Percentiles rank a stretch among this genome's conserved stretches.
phyloP scores from a whole-genome alignment of 2,888 invertebrate genomes.

The Zonitis immaculata region DNA sequence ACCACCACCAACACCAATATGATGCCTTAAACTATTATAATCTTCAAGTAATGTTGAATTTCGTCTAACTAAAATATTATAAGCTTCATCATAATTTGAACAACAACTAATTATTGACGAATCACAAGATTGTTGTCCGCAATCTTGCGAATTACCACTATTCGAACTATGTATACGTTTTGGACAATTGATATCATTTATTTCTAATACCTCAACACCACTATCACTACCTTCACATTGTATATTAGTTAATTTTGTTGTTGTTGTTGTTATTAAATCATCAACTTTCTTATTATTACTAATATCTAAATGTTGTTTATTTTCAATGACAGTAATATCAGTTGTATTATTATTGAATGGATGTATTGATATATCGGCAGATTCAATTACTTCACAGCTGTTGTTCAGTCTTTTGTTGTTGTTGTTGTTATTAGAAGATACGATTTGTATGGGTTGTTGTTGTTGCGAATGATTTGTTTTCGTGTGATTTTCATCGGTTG shows the following conservation, averaged over 20 bases:
- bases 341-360: slow-evolving; percentile 37
- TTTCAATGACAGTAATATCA: slow-evolving; percentile 39
- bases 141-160: slow-evolving; percentile 60
- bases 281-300: not conserved
- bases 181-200: slow-evolving; percentile 45
- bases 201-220: slow-evolving; percentile 66
- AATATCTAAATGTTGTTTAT: not conserved
- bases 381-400: slow-evolving; percentile 31
- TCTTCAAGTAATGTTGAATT: slow-evolving; percentile 46
- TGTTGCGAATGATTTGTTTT: slow-evolving; percentile 4
- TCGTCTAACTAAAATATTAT: slow-evolving; percentile 48
- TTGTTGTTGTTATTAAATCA: not conserved
- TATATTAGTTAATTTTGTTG: slow-evolving; percentile 10
- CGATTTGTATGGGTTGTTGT: no score
- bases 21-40: slow-evolving; percentile 40
- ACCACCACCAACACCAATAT: slow-evolving; percentile 53
- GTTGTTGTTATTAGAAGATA: slow-evolving; percentile 6
- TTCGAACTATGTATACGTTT: slow-evolving; percentile 55
- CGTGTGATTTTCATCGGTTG: slow-evolving; percentile 11
- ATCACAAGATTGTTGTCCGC: slow-evolving; percentile 65
- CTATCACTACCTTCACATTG: slow-evolving; percentile 71
- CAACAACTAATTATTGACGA: slow-evolving; percentile 75
- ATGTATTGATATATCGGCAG: slow-evolving; percentile 36
- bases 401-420: slow-evolving; percentile 17
- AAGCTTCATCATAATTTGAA: slow-evolving; percentile 64